Conservation (phyloP, 2,113 vertebrate species). For the Alosa alosa region DNA sequence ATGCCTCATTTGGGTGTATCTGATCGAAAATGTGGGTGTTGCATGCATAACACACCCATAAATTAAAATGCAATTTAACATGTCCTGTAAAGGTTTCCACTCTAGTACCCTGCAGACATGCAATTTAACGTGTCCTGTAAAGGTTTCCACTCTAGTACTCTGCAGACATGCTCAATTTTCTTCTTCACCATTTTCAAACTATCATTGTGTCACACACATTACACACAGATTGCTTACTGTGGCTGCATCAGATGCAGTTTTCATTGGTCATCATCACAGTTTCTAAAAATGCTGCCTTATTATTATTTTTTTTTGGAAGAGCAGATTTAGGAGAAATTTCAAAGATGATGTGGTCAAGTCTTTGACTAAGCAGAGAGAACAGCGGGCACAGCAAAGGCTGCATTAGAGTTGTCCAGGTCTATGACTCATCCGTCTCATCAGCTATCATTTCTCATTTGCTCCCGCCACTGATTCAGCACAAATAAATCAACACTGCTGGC, state of each 20-base stretch:
- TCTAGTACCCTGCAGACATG: no score
- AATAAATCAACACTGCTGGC: slow-evolving; percentile 33
- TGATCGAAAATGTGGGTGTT: no score
- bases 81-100: no score
- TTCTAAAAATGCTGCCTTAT: background rate
- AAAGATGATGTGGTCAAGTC: background rate
- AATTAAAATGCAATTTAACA: no score
- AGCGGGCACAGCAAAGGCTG: slow-evolving; percentile 39
- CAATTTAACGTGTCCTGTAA: no score
- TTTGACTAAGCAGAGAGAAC: slow-evolving; percentile 21
- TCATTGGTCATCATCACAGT: background rate
- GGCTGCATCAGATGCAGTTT: background rate
- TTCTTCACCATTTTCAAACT: no score
- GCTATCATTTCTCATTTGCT: slow-evolving; percentile 37
- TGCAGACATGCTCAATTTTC: no score
- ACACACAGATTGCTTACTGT: background rate
- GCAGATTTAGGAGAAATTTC: background rate
- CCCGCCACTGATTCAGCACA: slow-evolving; percentile 35
- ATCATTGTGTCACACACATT: no score
- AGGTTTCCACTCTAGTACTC: no score
- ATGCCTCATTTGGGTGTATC: no score
- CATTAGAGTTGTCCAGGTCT: slow-evolving; percentile 42
- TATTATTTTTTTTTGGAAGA: background rate
- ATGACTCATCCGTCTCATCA: slow-evolving; percentile 47
- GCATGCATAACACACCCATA: no score